Evolutionary conservation across 2,888 invertebrate genomes (phyloP).

Genomic region (Oscheius sp.): DNA sequence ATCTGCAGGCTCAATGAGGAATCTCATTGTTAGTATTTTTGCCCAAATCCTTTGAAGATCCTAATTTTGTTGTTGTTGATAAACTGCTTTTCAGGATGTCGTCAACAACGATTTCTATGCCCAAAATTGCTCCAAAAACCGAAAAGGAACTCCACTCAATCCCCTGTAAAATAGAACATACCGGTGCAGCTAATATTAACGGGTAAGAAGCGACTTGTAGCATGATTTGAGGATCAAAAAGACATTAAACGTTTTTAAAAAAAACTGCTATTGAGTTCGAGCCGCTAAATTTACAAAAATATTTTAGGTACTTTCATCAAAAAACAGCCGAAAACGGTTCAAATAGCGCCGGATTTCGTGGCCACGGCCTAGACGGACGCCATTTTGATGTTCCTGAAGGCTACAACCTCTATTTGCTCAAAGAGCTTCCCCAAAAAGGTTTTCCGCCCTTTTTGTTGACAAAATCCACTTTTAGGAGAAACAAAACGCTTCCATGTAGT

Average conservation of each 20-base stretch:
- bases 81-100: slow-evolving; percentile 8
- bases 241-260: neutral
- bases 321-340: neutral
- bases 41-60: neutral
- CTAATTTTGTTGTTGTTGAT: neutral
- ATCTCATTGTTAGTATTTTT: slow-evolving; percentile 3
- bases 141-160: slow-evolving; percentile 29
- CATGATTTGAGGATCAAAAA: slow-evolving; percentile 71
- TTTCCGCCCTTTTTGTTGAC: neutral
- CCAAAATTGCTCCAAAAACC: neutral
- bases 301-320: slow-evolving; percentile 70
- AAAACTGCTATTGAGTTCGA: neutral
- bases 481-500: slow-evolving; percentile 12
- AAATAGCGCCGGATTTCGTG: slow-evolving; percentile 26
- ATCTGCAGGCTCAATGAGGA: neutral
- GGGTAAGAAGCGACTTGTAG: slow-evolving; percentile 73
- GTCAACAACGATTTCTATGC: neutral
- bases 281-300: neutral
- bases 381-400: slow-evolving; percentile 9
- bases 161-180: slow-evolving; percentile 31
- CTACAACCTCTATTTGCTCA: slow-evolving; percentile 27
- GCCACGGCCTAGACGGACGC: slow-evolving; percentile 33
- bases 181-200: slow-evolving; percentile 80
- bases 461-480: neutral
- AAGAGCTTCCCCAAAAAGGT: slow-evolving; percentile 3